Evolutionary conservation across 2,797 vertebrate genomes (phyloP), one percentile per base, ranked within the genome.

Genomic region (Ibycter americanus): DNA sequence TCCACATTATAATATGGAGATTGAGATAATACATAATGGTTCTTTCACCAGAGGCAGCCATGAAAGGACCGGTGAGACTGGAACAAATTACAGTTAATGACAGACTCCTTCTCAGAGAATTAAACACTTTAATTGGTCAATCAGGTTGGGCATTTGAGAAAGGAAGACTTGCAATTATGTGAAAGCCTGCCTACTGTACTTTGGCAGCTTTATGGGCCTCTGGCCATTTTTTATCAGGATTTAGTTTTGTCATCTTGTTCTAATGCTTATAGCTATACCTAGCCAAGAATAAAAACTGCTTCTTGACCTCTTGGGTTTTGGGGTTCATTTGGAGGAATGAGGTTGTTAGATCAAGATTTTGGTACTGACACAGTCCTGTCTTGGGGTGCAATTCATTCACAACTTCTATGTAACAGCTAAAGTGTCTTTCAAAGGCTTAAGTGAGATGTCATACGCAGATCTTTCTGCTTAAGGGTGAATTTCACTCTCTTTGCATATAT

Each of bases 51-150:
- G 90, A 94, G 80, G 83, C 93, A 97, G 87, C 91, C 96, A 56
- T 94, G 84, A 95, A 94, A 96, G 89, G 74, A 66, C 84, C 16
- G 34, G 71, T 83, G 92, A 96, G 93, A 96, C 94, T 95, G 93
- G 87, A 96, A 95, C 93, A 95, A 95, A 95, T 97, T 97, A 73
- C 83, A 84, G 80, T 80, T 96, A 96, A 95, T 92, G 76, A 81
- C 67, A 97, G 84, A 83, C 56, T 95, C 93, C 81, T 95, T 96
- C 92, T 97, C 77, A 46, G 87, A 86, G 83, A 93, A 92, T 94
- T 95, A 96, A 97, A 93, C 67, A 90, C 81, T 93, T 97, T 96
- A 97, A 96, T 77, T 90, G 91, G 82, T 92, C 95, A 90, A 44
- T 96, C 67, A 82, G 76, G 76, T 72, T 93, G 80, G 62, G 79